These are phyloP conservation scores for Chondrilla cf. caribensis DNA, from an alignment of 37 sponge, comb jelly and placozoan genomes.

Conservation along the genomic window DNA sequence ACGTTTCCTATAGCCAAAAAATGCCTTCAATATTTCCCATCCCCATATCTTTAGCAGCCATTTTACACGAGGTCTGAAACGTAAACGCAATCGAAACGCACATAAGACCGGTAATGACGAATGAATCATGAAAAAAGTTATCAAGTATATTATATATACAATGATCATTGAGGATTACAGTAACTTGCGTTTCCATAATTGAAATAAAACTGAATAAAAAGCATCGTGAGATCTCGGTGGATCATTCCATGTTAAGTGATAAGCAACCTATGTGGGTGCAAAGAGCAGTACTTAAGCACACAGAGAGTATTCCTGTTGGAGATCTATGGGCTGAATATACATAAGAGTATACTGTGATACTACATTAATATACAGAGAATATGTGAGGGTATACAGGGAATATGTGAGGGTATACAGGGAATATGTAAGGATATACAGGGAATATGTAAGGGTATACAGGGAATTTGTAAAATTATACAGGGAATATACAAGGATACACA, in stretches of 20 bases:
- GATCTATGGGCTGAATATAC: no score
- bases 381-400: no score
- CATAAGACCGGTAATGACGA: no score
- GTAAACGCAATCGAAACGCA: slow-evolving; percentile 2
- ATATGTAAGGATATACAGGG: no score
- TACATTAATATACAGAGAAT: no score
- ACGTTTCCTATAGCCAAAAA: neutral
- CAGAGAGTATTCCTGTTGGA: neutral
- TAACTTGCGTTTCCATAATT: slow-evolving; percentile 48
- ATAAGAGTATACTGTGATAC: no score
- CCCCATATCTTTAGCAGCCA: neutral
- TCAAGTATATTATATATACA: no score
- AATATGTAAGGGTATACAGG: no score
- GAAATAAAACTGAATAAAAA: slow-evolving; percentile 64
- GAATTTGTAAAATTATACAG: no score
- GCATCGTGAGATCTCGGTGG: slow-evolving; percentile 73
- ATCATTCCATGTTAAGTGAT: slow-evolving; percentile 75
- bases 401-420: no score
- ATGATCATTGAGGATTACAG: no score
- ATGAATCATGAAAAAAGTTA: no score
- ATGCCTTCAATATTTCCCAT: neutral
- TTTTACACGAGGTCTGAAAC: neutral
- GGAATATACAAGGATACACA: neutral
- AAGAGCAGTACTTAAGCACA: neutral
- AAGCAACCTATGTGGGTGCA: slow-evolving; percentile 17